phyloP scores from a whole-genome alignment of 2,888 invertebrate species.

The Andricus quercusramuli region DNA sequence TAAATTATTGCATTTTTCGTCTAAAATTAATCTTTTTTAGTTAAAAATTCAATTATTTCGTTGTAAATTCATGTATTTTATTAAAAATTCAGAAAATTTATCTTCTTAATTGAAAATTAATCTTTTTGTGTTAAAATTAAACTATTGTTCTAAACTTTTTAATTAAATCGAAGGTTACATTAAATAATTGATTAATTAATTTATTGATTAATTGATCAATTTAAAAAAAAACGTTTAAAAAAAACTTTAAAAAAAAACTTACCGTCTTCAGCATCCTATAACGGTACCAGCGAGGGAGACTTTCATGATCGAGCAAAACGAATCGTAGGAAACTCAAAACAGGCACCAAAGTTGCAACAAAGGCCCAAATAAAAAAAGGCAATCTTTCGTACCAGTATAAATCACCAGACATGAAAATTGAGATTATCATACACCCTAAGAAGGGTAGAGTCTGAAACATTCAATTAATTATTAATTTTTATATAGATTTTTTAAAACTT shows the following conservation, averaged over 20 bases:
- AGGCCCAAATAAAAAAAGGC: neutral
- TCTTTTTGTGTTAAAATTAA: too few relatives aligned
- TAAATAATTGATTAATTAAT: too few relatives aligned
- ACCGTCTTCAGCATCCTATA: neutral
- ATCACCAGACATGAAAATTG: neutral
- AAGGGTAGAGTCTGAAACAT: neutral
- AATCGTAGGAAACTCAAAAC: neutral
- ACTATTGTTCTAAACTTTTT: too few relatives aligned
- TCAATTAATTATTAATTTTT: neutral
- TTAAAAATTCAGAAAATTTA: too few relatives aligned
- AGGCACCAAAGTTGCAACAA: neutral
- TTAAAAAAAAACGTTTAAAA: fast-evolving
- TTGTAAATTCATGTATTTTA: too few relatives aligned
- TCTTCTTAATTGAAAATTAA: too few relatives aligned
- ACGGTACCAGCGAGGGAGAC: neutral
- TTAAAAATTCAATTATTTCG: too few relatives aligned
- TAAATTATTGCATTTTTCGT: too few relatives aligned
- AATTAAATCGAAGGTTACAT: too few relatives aligned
- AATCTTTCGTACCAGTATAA: neutral
- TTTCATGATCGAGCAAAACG: neutral
- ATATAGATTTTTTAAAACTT: neutral
- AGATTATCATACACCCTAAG: neutral
- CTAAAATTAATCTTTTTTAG: too few relatives aligned
- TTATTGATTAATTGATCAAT: too few relatives aligned
- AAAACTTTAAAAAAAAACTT: neutral